These are phyloP conservation scores for Lucinisca nassula DNA, from an alignment of 2,888 invertebrate genomes.

Conservation along the genomic window DNA sequence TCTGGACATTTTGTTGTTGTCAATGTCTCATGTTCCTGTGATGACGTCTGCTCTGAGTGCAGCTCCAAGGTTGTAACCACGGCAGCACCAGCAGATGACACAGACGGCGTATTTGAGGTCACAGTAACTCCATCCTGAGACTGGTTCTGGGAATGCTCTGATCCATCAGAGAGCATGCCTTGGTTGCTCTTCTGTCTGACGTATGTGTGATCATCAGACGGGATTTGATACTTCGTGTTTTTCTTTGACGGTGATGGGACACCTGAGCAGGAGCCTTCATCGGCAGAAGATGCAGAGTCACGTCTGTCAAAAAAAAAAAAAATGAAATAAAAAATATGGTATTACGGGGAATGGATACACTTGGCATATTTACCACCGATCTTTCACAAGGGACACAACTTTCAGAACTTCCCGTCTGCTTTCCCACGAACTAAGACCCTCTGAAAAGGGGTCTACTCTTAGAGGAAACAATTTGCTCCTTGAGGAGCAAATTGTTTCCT, in stretches of 20 bases:
- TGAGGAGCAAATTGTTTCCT: too few relatives aligned
- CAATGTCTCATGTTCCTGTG: conserved; percentile 46
- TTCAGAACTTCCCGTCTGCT: too few relatives aligned
- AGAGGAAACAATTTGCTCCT: too few relatives aligned
- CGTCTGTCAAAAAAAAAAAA: conserved; percentile 49
- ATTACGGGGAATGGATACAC: too few relatives aligned
- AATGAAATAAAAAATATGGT: too few relatives aligned
- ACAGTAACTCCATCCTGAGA: neutral
- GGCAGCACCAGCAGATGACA: neutral
- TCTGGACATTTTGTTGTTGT: conserved; percentile 26
- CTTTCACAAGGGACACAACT: too few relatives aligned
- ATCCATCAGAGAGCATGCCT: neutral
- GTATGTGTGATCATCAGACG: conserved; percentile 84
- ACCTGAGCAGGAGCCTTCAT: conserved; percentile 72
- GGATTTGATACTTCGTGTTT: conserved; percentile 58
- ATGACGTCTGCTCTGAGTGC: conserved; percentile 53
- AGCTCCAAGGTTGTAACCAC: conserved; percentile 61
- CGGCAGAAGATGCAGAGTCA: conserved; percentile 69
- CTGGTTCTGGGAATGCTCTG: conserved; percentile 1
- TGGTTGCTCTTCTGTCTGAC: conserved; percentile 75
- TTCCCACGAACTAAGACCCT: too few relatives aligned
- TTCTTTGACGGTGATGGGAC: conserved; percentile 46
- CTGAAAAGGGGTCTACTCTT: too few relatives aligned
- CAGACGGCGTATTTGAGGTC: neutral
- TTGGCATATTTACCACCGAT: too few relatives aligned